phyloP scores from a whole-genome alignment of 1,140 invertebrate genomes.

The Drosophila tsacasi region DNA sequence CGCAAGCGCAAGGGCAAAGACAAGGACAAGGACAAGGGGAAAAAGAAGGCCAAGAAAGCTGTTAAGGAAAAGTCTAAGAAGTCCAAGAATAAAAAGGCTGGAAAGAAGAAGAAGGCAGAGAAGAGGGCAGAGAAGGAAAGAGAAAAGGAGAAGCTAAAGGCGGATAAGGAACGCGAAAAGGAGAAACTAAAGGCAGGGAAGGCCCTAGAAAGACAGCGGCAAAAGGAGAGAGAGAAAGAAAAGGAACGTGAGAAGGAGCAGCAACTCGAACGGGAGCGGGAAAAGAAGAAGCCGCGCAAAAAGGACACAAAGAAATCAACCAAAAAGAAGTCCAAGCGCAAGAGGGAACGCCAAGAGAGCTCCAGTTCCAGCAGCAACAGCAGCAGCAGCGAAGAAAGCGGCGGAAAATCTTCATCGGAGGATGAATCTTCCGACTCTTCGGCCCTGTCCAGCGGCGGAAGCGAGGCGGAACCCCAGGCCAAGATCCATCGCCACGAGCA shows the following conservation, averaged over 20 bases:
- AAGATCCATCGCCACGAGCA: conserved; percentile 57
- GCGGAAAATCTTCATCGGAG: conserved; percentile 28
- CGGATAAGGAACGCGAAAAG: conserved; percentile 22
- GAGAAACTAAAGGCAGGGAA: conserved; percentile 18
- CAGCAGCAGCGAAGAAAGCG: conserved; percentile 25
- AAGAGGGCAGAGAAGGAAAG: conserved; percentile 44
- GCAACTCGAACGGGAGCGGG: not conserved
- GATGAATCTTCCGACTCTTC: conserved; percentile 25
- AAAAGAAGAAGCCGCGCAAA: conserved; percentile 4
- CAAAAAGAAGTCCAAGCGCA: conserved; percentile 57
- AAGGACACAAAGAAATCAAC: conserved; percentile 15
- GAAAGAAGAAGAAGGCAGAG: conserved; percentile 41
- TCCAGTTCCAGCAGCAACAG: conserved; percentile 54
- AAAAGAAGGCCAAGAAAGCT: conserved; percentile 52
- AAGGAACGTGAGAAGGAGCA: conserved; percentile 26
- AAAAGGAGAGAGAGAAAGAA: conserved; percentile 10
- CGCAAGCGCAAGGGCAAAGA: conserved; percentile 55
- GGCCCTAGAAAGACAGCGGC: conserved; percentile 33
- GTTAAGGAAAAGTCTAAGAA: conserved; percentile 24
- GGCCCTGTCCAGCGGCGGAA: conserved; percentile 40
- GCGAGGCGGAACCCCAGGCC: conserved; percentile 34
- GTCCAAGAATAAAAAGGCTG: conserved; percentile 47
- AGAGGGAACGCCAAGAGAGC: conserved; percentile 45
- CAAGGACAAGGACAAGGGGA: conserved; percentile 59
- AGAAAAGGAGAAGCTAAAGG: conserved; percentile 20